phyloP scores from a whole-genome alignment of 2,113 vertebrate species.

The Steatornis caripensis region DNA sequence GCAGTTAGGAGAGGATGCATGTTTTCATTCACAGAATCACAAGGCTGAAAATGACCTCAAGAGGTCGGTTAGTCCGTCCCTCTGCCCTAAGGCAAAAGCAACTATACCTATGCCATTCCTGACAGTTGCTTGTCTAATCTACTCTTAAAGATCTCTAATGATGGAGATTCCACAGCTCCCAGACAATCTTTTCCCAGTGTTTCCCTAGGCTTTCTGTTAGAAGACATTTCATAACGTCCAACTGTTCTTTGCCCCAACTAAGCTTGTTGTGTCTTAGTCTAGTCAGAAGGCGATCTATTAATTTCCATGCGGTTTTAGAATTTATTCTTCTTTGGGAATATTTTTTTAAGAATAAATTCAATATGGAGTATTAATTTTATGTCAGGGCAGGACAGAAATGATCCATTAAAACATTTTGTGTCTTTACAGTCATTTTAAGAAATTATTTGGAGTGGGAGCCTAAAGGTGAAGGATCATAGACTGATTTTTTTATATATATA shows the following conservation, averaged over 20 bases:
- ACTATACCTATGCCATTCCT: neutral
- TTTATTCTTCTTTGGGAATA: neutral
- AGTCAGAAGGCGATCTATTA: neutral
- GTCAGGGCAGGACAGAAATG: neutral
- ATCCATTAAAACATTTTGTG: neutral
- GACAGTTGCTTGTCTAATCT: neutral
- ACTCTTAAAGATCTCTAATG: neutral
- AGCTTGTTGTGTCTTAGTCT: neutral
- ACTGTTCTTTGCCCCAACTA: neutral
- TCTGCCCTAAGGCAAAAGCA: neutral
- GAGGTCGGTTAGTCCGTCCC: neutral
- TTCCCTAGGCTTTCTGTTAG: neutral
- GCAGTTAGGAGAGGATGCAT: neutral
- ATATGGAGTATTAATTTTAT: neutral
- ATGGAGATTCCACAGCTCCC: neutral
- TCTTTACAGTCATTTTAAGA: neutral
- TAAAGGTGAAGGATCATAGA: neutral
- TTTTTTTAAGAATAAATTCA: neutral
- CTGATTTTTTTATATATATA: no score
- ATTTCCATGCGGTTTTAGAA: neutral
- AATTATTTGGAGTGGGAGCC: neutral
- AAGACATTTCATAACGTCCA: neutral
- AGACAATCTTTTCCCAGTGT: neutral
- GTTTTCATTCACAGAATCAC: conserved; percentile 13
- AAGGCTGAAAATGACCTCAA: neutral